phyloP scores from a whole-genome alignment of 2,113 vertebrate genomes.

The Hyperoodon ampullatus region DNA sequence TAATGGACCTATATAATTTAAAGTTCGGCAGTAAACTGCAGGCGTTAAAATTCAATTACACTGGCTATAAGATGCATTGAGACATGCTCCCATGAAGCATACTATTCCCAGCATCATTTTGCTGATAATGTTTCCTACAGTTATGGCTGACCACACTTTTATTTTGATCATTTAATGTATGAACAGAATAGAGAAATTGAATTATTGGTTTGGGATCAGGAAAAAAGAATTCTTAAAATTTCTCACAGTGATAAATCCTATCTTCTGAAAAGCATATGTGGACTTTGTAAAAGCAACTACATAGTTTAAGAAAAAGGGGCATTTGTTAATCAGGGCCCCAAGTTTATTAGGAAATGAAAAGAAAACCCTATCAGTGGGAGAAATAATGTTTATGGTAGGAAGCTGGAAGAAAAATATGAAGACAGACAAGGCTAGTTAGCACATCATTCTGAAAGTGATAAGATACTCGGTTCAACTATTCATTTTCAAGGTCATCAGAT shows the following conservation, averaged over 20 bases:
- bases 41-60: slow-evolving; percentile 71
- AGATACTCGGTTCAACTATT: not conserved
- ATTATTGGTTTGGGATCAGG: slow-evolving; percentile 56
- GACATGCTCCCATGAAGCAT: slow-evolving; percentile 52
- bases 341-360: slow-evolving; percentile 66
- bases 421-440: not conserved
- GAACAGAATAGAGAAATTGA: slow-evolving; percentile 52
- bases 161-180: slow-evolving; percentile 53
- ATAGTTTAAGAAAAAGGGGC: slow-evolving; percentile 74
- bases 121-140: not conserved
- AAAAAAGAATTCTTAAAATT: slow-evolving; percentile 65
- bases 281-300: slow-evolving; percentile 76
- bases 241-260: slow-evolving; percentile 73
- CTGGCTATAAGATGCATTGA: slow-evolving; percentile 28
- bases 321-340: slow-evolving; percentile 66
- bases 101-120: not conserved
- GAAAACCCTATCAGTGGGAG: not conserved
- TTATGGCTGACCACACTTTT: slow-evolving; percentile 39
- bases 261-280: slow-evolving; percentile 69
- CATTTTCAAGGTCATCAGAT: slow-evolving; percentile 17
- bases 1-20: slow-evolving; percentile 72
- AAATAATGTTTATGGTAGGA: not conserved
- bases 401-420: slow-evolving; percentile 5
- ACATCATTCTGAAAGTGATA: not conserved
- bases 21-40: slow-evolving; percentile 58